Evolutionary conservation across 1,140 invertebrate species (phyloP).

Genomic region (Bradynema listronoti): DNA sequence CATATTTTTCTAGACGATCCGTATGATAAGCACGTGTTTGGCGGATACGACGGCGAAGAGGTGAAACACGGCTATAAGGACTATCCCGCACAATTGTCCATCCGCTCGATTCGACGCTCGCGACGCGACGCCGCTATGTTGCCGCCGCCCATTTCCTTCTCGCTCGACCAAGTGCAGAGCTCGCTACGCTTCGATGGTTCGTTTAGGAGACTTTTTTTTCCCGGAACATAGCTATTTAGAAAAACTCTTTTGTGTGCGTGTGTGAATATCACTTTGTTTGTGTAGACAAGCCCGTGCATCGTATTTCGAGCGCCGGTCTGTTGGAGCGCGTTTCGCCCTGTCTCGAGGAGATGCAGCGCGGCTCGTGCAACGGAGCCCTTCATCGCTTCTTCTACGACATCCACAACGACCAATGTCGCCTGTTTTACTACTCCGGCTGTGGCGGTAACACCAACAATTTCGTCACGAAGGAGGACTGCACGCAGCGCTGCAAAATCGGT

Average conservation of each 20-base stretch:
- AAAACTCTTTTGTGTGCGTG: slow-evolving; percentile 1
- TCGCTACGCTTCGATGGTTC: slow-evolving; percentile 50
- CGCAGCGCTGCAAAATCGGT: slow-evolving; percentile 65
- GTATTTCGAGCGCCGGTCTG: slow-evolving; percentile 34
- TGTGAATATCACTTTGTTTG: slow-evolving; percentile 11
- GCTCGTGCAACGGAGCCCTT: slow-evolving; percentile 42
- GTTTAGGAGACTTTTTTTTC: slow-evolving; percentile 8
- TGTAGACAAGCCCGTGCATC: slow-evolving; percentile 9
- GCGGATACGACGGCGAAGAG: slow-evolving; percentile 55
- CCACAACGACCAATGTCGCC: slow-evolving; percentile 44
- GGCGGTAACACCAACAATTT: slow-evolving; percentile 56
- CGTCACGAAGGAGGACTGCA: slow-evolving; percentile 68
- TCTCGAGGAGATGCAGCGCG: slow-evolving; percentile 37
- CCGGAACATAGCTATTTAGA: neutral
- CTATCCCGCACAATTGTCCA: slow-evolving; percentile 11
- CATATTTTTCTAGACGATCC: slow-evolving; percentile 39
- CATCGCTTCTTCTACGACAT: slow-evolving; percentile 55
- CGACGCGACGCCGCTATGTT: slow-evolving; percentile 18
- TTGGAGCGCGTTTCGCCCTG: slow-evolving; percentile 38
- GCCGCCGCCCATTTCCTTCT: slow-evolving; percentile 24
- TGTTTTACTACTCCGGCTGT: slow-evolving; percentile 56
- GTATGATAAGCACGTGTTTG: slow-evolving; percentile 56
- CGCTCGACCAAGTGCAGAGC: slow-evolving; percentile 28
- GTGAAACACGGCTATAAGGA: slow-evolving; percentile 52
- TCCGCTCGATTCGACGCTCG: slow-evolving; percentile 28